Evolutionary conservation across 2,888 invertebrate genomes (phyloP), one percentile per base, ranked within the genome.

Genomic region (Phortica magna): DNA sequence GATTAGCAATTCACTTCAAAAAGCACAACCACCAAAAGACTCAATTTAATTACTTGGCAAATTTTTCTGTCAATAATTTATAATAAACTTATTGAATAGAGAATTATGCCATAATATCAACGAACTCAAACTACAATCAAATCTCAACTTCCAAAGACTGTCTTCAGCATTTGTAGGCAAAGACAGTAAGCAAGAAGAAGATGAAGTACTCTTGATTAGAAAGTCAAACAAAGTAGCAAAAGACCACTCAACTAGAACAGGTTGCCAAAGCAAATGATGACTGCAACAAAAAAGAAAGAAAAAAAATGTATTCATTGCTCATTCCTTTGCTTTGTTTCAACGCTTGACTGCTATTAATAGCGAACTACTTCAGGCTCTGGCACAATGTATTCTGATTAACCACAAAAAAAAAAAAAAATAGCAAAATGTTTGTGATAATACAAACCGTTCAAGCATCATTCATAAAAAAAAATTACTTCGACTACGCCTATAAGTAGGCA

Each of bases 241-340:
- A 41, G 12, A 31, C 31, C 31, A n/a, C n/a, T 59, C 19, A n/a
- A 59, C 59, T 59, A 48, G 59, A 59, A 19, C 59, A 59, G 53
- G 53, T n/a, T 53, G 53, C 53, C 53, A 53, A 53, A 53, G 17
- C 19, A 9, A 14, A 59, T 19, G 59, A 59, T 9, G 7, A 59
- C n/a, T 59, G 59, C 59, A 48, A 48, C 3, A 31, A 31, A 48
- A 48, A 12, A 14, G 7, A 48, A 48, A 48, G 2, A 2, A 48
- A 48, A 48, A 12, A 48, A 12, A 12, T 9, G 2, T 48, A 48
- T 12, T 48, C 48, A 48, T 48, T 48, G 14, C 48, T 14, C 9
- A 14, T 48, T 5, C 48, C 48, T 6, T 48, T 14, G 14, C 48
- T 9, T 48, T 14, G 10, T 14, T 48, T 14, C 48, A 12, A 48